Conservation (phyloP, 2,888 invertebrate genomes). For the Ochropleura leucogaster region DNA sequence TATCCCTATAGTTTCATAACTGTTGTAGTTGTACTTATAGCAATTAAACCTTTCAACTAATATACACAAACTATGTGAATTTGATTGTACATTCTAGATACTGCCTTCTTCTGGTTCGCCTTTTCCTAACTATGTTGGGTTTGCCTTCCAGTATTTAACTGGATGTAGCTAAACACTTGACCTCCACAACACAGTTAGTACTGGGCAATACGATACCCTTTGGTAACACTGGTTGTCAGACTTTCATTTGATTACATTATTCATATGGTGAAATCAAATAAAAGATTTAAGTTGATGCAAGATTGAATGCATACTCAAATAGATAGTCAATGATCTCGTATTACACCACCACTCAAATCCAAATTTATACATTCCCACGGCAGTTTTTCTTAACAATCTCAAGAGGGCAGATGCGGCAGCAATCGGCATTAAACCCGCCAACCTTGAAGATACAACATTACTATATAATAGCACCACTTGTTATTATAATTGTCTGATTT, state of each 20-base stretch:
- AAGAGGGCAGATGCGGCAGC: constrained; percentile 51
- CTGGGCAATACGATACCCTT: no score
- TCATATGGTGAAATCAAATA: no score
- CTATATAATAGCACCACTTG: constrained; percentile 45
- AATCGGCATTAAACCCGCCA: constrained; percentile 50
- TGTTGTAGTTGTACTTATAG: background rate
- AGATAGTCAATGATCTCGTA: background rate
- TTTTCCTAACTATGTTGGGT: no score
- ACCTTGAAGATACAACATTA: constrained; percentile 62
- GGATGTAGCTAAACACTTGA: no score
- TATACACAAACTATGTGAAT: background rate
- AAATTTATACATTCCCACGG: constrained; percentile 29
- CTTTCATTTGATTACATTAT: no score
- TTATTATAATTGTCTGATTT: constrained; percentile 54
- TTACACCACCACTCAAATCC: background rate
- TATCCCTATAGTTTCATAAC: no score
- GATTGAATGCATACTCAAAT: background rate
- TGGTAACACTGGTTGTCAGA: no score
- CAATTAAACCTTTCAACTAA: no score
- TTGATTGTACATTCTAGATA: background rate
- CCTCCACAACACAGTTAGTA: no score
- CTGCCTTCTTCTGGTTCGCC: no score
- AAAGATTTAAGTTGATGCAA: background rate
- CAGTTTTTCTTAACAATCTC: constrained; percentile 30
- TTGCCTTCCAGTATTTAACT: no score